These are phyloP conservation scores for Willowsia nigromaculata DNA, from an alignment of 2,888 invertebrate species.

Conservation along the genomic window DNA sequence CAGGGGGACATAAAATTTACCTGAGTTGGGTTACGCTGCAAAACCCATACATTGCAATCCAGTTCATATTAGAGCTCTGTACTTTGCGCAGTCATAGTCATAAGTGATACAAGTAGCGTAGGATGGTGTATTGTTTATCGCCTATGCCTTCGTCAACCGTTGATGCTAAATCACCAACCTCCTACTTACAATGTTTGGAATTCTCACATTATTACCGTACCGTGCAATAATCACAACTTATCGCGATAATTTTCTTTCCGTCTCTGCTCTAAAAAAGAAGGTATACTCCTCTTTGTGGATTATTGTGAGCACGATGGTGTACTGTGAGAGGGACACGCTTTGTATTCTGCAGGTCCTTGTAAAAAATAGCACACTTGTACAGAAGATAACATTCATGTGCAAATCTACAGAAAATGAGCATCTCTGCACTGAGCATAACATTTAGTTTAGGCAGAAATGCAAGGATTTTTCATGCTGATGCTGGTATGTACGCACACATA, in stretches of 20 bases:
- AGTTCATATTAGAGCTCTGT: neutral
- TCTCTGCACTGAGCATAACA: too few species aligned
- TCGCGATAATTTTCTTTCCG: neutral
- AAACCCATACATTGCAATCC: neutral
- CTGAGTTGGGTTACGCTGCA: neutral
- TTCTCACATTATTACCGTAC: neutral
- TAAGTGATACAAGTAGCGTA: too few species aligned
- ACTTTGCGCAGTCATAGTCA: neutral
- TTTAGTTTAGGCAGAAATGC: too few species aligned
- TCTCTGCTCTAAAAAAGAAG: neutral
- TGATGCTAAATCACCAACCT: neutral
- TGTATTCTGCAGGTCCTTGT: neutral
- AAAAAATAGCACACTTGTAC: neutral
- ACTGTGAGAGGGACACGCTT: too few species aligned
- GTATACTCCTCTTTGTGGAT: neutral
- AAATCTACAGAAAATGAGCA: too few species aligned
- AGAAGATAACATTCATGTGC: too few species aligned
- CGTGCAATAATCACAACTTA: neutral
- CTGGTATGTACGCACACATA: too few species aligned
- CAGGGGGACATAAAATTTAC: neutral
- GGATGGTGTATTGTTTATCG: too few species aligned
- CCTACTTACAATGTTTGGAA: neutral
- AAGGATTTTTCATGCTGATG: too few species aligned
- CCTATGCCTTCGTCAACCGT: conserved; percentile 8
- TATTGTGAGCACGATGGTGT: too few species aligned